Percentiles rank a stretch among this genome's conserved stretches.
phyloP scores from a whole-genome alignment of 2,888 invertebrate species.

The Nyleta sp. region DNA sequence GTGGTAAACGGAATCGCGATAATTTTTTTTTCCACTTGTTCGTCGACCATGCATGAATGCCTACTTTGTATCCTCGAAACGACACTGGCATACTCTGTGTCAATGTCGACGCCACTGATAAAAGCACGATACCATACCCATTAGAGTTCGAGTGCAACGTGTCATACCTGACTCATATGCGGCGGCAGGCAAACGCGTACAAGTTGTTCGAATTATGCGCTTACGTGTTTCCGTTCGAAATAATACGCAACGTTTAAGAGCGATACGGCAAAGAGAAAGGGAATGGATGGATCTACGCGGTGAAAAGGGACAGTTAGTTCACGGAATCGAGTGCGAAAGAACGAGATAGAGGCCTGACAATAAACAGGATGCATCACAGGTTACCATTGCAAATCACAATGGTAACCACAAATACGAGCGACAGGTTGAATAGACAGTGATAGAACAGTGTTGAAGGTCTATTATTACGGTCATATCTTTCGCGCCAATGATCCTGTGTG shows the following conservation, averaged over 20 bases:
- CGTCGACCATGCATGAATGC: constrained; percentile 38
- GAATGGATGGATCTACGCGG: constrained; percentile 4
- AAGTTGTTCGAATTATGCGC: constrained; percentile 39
- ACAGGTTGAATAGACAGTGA: constrained; percentile 76
- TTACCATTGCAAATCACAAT: constrained; percentile 80
- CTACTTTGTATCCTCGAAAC: constrained; percentile 42
- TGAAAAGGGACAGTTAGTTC: constrained; percentile 22
- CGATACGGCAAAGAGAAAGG: constrained; percentile 18
- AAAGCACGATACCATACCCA: constrained; percentile 39
- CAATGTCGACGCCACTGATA: constrained; percentile 48
- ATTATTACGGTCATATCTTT: constrained; percentile 74
- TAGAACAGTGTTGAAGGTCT: constrained; percentile 71
- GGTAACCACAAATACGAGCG: constrained; percentile 78
- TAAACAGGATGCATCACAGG: constrained; percentile 80
- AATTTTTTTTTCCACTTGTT: constrained; percentile 31
- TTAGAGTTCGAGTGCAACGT: constrained; percentile 46
- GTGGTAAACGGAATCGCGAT: constrained; percentile 33
- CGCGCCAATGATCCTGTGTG: constrained; percentile 65
- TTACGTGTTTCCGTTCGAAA: constrained; percentile 54
- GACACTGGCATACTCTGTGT: constrained; percentile 24
- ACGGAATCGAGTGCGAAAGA: constrained; percentile 16
- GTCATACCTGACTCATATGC: constrained; percentile 38
- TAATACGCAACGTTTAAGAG: constrained; percentile 39
- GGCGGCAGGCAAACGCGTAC: constrained; percentile 9
- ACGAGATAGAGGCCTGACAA: constrained; percentile 70